Base-by-base conservation (phyloP, 2,113 vertebrate species). In the Otolemur garnettii region DNA sequence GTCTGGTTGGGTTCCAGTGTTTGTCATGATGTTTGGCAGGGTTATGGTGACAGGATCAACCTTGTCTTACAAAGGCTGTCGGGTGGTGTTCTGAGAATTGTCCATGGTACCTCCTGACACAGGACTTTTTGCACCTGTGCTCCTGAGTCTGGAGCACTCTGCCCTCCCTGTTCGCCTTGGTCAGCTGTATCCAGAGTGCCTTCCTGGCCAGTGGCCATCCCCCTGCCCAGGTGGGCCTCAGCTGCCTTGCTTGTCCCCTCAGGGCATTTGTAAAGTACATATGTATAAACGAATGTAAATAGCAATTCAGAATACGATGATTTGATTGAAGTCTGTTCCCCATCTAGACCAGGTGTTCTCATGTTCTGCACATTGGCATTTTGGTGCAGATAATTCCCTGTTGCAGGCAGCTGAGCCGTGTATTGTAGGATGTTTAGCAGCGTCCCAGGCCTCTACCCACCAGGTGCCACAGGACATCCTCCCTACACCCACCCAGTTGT, bases 131-230 rank as follows among this genome's bases (percentile, higher is more conserved):
- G 22, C 28, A 5, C 14, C 5, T 45, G 30, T 28, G 30, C 55
- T 35, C n/a, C 1, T 66, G 22, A 18, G 59, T 80, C 62, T 69
- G 66, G 38, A 85, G 9, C 57, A 38, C 35, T 30, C 21, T 77
- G 64, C 28, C n/a, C 9, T 1, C 7, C n/a, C 11, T n/a, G 17
- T 21, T 8, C 11, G 2, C 0, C 66, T 66, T 60, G 53, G 5
- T 74, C 6, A 1, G 18, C 62, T 50, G 7, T 24, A 0, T 18
- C 2, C 13, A 17, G n/a, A 19, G 0, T 0, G 0, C 33, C 8
- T 59, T 62, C n/a, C 15, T 62, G 30, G 24, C 5, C 11, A 3
- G 26, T 45, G 50, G 42, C 6, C 7, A 7, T 55, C 26, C 12
- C 10, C 53, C 18, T 17, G 9, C 19, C 21, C 59, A 59, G 1